Evolutionary conservation across 2,888 invertebrate genomes (phyloP).

Genomic region (Bembecia ichneumoniformis): DNA sequence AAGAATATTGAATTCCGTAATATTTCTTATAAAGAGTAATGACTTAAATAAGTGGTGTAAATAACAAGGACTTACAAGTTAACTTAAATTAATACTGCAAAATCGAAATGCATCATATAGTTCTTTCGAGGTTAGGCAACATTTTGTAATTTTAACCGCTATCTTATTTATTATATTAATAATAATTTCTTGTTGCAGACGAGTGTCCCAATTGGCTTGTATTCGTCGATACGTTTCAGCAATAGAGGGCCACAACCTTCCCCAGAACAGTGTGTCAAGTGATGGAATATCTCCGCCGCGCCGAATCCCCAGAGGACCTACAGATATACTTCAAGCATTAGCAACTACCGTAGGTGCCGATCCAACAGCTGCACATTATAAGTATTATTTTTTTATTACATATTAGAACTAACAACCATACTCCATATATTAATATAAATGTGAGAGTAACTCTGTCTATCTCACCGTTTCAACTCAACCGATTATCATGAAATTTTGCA

Average conservation of each 20-base stretch:
- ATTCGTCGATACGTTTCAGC: conserved; percentile 44
- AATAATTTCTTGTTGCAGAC: conserved; percentile 26
- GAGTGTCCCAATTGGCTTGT: conserved; percentile 44
- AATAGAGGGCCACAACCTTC: conserved; percentile 52
- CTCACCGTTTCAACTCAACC: too few relatives aligned
- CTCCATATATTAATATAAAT: background rate
- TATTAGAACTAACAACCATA: too few relatives aligned
- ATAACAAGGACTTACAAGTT: too few relatives aligned
- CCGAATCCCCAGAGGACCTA: conserved; percentile 81
- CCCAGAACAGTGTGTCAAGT: conserved; percentile 35
- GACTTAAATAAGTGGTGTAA: too few relatives aligned
- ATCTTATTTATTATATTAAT: too few relatives aligned
- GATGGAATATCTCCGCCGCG: conserved; percentile 74
- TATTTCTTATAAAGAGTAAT: too few relatives aligned
- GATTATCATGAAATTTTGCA: too few relatives aligned
- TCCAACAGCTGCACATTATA: conserved; percentile 89
- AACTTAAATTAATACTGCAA: too few relatives aligned
- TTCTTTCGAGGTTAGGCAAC: conserved; percentile 30
- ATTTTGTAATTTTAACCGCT: background rate
- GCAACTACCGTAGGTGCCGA: conserved; percentile 85
- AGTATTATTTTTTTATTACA: too few relatives aligned
- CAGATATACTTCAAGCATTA: conserved; percentile 86
- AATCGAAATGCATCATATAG: conserved; percentile 34
- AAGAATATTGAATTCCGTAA: too few relatives aligned
- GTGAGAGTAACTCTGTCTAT: too few relatives aligned